A percentile compares a stretch with the other conserved stretches of the same genome.
Evolutionary conservation across 2,113 vertebrate genomes (phyloP).

Genomic region (Aldabrachelys gigantea): DNA sequence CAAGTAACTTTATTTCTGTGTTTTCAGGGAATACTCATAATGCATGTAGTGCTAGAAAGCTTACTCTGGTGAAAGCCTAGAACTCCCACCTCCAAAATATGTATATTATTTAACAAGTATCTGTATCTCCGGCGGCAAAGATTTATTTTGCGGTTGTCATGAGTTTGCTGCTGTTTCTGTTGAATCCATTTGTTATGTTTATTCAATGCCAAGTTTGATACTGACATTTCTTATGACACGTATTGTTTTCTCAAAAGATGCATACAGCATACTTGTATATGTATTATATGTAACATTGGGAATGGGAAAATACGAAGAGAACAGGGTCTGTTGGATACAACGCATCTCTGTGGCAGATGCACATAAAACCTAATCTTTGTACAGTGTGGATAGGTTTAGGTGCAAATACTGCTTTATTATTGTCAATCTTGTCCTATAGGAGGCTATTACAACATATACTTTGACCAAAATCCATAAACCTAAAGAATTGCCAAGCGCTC

Average conservation of each 20-base stretch:
- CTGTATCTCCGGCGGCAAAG: accelerated
- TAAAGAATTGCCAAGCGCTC: background rate
- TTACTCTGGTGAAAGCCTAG: accelerated
- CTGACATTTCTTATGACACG: accelerated
- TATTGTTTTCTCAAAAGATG: background rate
- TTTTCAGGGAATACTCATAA: background rate
- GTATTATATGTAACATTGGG: background rate
- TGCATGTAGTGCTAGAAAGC: no score
- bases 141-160: accelerated
- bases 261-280: background rate
- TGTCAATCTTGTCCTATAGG: accelerated
- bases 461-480: background rate
- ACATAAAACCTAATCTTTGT: background rate
- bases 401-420: background rate
- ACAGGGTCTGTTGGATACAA: accelerated
- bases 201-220: background rate
- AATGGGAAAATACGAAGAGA: accelerated
- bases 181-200: background rate
- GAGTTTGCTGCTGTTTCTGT: background rate
- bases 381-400: accelerated
- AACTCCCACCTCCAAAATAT: accelerated
- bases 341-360: background rate
- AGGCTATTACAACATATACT: background rate
- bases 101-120: accelerated
- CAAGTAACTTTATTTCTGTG: background rate